Conservation (phyloP, 2,113 vertebrate genomes). For the Notothenia rossii region DNA sequence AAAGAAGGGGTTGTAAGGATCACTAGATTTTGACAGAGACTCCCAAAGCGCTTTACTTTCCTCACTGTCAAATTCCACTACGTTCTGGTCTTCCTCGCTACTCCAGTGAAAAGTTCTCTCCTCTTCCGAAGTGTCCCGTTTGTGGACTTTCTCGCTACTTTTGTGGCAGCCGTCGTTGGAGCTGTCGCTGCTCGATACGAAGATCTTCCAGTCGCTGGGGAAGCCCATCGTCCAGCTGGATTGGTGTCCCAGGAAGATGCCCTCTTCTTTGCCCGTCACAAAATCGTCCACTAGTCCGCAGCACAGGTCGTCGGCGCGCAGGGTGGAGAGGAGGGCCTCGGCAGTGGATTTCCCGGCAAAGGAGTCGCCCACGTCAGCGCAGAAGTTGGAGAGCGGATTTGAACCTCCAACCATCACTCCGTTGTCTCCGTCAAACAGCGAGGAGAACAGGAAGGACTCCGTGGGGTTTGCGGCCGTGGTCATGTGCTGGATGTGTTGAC, state of each 20-base stretch:
- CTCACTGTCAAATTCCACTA: conserved; percentile 63
- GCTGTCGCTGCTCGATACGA: conserved; percentile 69
- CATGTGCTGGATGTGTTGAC: conserved; percentile 83
- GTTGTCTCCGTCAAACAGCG: conserved; percentile 80
- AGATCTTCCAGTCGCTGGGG: conserved; percentile 80
- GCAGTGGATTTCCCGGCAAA: conserved; percentile 72
- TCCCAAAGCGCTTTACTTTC: conserved; percentile 77
- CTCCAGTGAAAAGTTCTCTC: conserved; percentile 69
- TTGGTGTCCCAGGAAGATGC: conserved; percentile 72
- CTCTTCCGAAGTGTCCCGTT: conserved; percentile 55
- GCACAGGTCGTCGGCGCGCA: conserved; percentile 81
- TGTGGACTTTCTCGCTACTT: conserved; percentile 32
- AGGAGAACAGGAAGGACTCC: conserved; percentile 83
- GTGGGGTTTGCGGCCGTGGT: conserved; percentile 60
- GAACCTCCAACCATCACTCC: conserved; percentile 75
- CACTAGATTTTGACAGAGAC: conserved; percentile 73
- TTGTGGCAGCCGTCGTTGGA: conserved; percentile 42
- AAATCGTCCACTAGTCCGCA: conserved; percentile 82
- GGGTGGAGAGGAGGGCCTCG: conserved; percentile 80
- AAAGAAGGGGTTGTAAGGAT: conserved; percentile 79
- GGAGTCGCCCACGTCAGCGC: conserved; percentile 67
- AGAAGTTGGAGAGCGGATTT: conserved; percentile 76
- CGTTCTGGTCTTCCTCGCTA: conserved; percentile 70
- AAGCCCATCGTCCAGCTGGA: conserved; percentile 80
- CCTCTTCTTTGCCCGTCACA: conserved; percentile 75